Conservation (phyloP, 2,797 vertebrate genomes). For the Molossus alvarezi region DNA sequence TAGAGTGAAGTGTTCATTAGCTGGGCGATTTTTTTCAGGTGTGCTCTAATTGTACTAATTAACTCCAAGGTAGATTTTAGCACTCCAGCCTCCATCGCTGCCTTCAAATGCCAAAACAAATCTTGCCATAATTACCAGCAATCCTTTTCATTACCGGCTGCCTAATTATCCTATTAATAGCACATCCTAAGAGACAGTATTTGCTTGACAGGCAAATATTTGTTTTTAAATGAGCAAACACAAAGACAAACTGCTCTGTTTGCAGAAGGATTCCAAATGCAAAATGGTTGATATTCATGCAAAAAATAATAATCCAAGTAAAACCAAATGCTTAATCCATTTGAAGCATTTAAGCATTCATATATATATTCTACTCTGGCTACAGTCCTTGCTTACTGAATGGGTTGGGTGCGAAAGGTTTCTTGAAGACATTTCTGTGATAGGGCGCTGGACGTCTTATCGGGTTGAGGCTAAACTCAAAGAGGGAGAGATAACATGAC, state of each 20-base stretch:
- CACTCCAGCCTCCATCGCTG: constrained; percentile 95
- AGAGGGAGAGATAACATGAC: neutral
- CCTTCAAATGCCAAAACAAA: constrained; percentile 99
- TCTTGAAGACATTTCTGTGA: neutral
- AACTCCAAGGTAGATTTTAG: constrained; percentile 97
- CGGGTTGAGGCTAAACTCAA: neutral
- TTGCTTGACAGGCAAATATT: constrained; percentile 98
- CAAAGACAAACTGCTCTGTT: constrained; percentile 93
- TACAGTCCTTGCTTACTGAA: neutral
- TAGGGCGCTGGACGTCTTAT: neutral
- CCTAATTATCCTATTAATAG: constrained; percentile 99
- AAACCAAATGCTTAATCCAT: constrained; percentile 82
- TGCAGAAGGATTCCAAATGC: constrained; percentile 89
- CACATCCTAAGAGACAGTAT: constrained; percentile 97
- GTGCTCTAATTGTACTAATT: constrained; percentile 95
- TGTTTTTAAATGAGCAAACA: constrained; percentile 99
- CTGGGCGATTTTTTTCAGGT: constrained; percentile 95
- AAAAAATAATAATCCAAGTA: constrained; percentile 85
- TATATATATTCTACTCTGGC: neutral
- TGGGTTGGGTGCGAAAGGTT: neutral
- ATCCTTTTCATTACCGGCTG: constrained; percentile 98
- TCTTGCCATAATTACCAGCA: constrained; percentile 99
- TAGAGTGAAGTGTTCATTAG: constrained; percentile 81
- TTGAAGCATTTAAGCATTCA: constrained; percentile 74
- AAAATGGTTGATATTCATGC: constrained; percentile 83